Evolutionary conservation across 2,888 invertebrate genomes (phyloP).

Genomic region (Congeria kusceri): DNA sequence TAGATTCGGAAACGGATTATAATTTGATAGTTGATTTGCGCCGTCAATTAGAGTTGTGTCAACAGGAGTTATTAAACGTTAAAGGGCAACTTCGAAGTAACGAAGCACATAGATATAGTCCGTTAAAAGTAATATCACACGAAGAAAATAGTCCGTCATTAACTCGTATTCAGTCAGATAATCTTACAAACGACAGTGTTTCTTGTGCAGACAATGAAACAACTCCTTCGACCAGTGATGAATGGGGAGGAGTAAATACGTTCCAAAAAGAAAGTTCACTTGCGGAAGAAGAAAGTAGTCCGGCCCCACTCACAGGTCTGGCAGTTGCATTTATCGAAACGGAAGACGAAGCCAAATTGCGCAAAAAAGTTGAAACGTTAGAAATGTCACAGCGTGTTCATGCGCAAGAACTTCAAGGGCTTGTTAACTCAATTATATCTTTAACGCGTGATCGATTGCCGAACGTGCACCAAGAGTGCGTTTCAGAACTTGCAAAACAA

Average conservation of each 20-base stretch:
- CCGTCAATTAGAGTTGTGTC: constrained; percentile 91
- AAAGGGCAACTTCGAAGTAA: too few species aligned
- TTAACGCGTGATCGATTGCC: constrained; percentile 27
- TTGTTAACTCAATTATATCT: constrained; percentile 28
- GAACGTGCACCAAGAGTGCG: constrained; percentile 6
- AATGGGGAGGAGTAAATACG: too few species aligned
- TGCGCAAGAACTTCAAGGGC: constrained; percentile 32
- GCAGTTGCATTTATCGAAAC: constrained; percentile 51
- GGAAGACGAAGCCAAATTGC: constrained; percentile 39
- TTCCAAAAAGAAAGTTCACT: too few species aligned
- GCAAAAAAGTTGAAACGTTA: constrained; percentile 27
- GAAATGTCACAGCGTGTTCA: constrained; percentile 18
- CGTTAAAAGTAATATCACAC: constrained; percentile 86
- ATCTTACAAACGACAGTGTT: not conserved
- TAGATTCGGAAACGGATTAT: constrained; percentile 86
- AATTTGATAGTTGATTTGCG: constrained; percentile 88
- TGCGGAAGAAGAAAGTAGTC: not conserved
- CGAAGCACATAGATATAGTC: too few species aligned
- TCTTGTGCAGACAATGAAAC: too few species aligned
- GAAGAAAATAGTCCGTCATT: constrained; percentile 75
- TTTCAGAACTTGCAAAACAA: constrained; percentile 40
- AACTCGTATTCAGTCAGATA: not conserved
- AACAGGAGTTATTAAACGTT: constrained; percentile 86
- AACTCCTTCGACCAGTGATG: too few species aligned
- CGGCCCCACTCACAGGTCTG: constrained; percentile 12